Evolutionary conservation across 2,888 invertebrate species (phyloP).

Genomic region (Glaucopsyche alexis): DNA sequence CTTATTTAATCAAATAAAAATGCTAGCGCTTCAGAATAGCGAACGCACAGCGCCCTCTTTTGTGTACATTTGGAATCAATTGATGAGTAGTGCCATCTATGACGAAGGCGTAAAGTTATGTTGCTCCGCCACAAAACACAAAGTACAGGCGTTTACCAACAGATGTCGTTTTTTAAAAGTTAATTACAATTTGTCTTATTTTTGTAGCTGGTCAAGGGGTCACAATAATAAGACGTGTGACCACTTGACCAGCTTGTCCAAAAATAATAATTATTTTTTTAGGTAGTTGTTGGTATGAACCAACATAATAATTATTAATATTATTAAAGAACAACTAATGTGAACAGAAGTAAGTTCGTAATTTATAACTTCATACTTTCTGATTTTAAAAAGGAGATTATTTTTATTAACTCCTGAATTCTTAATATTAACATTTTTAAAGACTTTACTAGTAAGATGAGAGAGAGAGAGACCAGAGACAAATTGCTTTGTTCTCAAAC

Average conservation of each 20-base stretch:
- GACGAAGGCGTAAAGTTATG: background rate
- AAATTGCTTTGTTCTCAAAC: background rate
- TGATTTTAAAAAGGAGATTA: too few relatives aligned
- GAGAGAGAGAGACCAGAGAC: background rate
- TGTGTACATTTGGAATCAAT: background rate
- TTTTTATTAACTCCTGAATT: too few relatives aligned
- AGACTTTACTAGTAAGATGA: background rate
- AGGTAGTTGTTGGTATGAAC: too few relatives aligned
- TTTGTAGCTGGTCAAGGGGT: background rate
- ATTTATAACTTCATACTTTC: too few relatives aligned
- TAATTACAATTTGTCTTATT: background rate
- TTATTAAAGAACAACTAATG: too few relatives aligned
- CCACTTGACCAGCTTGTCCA: too few relatives aligned
- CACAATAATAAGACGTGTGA: too few relatives aligned
- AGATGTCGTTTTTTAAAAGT: background rate
- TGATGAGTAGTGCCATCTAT: slow-evolving; percentile 3
- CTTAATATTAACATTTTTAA: too few relatives aligned
- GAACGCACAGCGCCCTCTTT: background rate
- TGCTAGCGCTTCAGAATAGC: background rate
- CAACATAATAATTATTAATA: too few relatives aligned
- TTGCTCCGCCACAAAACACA: background rate
- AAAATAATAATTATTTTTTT: too few relatives aligned
- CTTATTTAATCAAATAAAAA: background rate
- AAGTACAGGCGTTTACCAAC: background rate
- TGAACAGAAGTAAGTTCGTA: too few relatives aligned